Evolutionary conservation across 1,140 invertebrate genomes (phyloP), one percentile per base, ranked within the genome.

Genomic region (Drosophila tani): DNA sequence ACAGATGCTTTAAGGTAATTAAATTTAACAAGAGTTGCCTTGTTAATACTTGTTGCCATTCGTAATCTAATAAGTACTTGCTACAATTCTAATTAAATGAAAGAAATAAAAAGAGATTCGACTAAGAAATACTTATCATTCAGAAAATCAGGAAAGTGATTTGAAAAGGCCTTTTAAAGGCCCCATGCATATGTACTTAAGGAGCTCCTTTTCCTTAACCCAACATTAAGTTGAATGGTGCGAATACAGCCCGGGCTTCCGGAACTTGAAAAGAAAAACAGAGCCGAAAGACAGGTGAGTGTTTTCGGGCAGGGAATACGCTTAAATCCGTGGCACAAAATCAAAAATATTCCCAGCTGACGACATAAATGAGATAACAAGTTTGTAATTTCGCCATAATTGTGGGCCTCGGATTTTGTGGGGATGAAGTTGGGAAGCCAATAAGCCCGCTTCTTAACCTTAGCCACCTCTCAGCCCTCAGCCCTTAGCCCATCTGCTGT

Each of bases 361-460:
- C 83, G 76, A 83, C 83, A 82, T 83, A 87, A 87, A 87, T 82
- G 83, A 87, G 83, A 87, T 87, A 87, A 87, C 83, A 87, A 87
- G 83, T 87, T 87, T 87, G 83, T 87, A 87, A 87, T 87, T 87
- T 87, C 24, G 68, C 66, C 83, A 83, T 87, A 82, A 87, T 87
- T 87, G 82, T 66, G 68, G 62, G 40, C 32, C 32, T 11, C 9
- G 62, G 43, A 32, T 14, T 5, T 15, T 41, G 27, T 27, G 11
- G 27, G 41, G 27, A 29, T 14, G 35, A 19, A 27, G 32, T 9
- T 32, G 32, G 64, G 35, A 43, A 46, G 55, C 27, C 35, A 62
- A 47, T 32, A 56, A 56, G 53, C 53, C 19, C 8, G 53, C 35
- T 40, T 19, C 35, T 24, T 40, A 40, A 40, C 53, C 53, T 56